Evolutionary conservation across 37 sponge, comb jelly and placozoan species (phyloP).

Genomic region (Dysidea cf. avara): DNA sequence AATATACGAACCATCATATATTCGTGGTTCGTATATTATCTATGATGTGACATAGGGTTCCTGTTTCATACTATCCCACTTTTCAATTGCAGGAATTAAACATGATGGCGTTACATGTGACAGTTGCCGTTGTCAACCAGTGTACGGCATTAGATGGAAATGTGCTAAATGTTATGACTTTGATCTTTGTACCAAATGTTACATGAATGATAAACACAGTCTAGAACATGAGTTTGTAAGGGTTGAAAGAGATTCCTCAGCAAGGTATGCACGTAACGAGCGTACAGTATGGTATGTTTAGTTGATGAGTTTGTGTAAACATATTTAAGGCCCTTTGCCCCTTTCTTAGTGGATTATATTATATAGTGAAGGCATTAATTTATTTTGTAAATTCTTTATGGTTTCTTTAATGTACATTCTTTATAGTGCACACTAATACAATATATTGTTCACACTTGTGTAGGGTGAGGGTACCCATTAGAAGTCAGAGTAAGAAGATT

Average conservation of each 20-base stretch:
- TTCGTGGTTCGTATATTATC: too few species aligned
- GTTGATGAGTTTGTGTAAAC: too few species aligned
- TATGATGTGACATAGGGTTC: too few species aligned
- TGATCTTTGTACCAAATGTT: constrained; percentile 56
- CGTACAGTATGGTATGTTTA: too few species aligned
- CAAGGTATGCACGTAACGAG: too few species aligned
- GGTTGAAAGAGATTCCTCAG: too few species aligned
- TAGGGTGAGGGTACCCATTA: constrained; percentile 42
- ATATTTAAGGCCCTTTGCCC: too few species aligned
- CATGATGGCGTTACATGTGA: constrained; percentile 61
- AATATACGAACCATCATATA: too few species aligned
- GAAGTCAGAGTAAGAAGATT: constrained; percentile 20
- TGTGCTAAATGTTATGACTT: constrained; percentile 56
- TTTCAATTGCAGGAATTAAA: constrained; percentile 33
- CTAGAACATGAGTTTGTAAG: constrained; percentile 22
- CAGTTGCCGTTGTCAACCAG: constrained; percentile 26
- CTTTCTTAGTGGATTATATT: too few species aligned
- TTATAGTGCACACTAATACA: background rate
- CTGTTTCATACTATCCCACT: background rate
- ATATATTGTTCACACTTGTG: background rate
- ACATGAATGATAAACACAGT: constrained; percentile 39
- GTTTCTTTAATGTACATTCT: constrained; percentile 4
- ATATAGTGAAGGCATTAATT: too few species aligned
- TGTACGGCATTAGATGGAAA: constrained; percentile 61
- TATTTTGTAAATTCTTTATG: background rate